phyloP scores from a whole-genome alignment of 2,113 vertebrate genomes.

The Oncorhynchus clarkii region DNA sequence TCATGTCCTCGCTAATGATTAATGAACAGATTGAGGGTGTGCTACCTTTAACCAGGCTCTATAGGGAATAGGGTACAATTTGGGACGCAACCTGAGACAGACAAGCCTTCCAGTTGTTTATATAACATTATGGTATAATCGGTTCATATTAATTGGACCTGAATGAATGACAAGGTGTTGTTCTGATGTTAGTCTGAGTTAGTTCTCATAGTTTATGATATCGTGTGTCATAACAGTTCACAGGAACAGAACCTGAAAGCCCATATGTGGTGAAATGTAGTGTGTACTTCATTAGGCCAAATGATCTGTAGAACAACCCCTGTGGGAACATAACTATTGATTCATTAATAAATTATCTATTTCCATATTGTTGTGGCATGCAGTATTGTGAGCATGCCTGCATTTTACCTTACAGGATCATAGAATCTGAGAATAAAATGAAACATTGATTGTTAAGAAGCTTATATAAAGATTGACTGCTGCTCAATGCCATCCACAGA shows the following conservation, averaged over 20 bases:
- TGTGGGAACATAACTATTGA: not conserved
- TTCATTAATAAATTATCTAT: not conserved
- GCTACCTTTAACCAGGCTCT: no score
- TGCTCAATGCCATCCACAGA: no score
- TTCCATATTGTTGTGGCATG: not conserved
- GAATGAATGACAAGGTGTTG: not conserved
- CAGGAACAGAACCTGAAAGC: not conserved
- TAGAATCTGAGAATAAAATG: no score
- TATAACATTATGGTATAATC: not conserved
- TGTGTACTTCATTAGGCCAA: not conserved
- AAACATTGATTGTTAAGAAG: no score
- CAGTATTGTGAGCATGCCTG: not conserved
- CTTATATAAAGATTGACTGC: no score
- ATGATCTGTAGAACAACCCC: not conserved
- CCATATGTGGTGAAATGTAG: not conserved
- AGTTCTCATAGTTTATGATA: not conserved
- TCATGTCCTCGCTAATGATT: slow-evolving; percentile 30
- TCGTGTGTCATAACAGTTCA: not conserved
- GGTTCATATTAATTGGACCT: not conserved
- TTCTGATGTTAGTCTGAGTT: not conserved
- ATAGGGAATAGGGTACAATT: no score
- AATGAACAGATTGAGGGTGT: slow-evolving; percentile 24
- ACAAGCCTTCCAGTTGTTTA: slow-evolving; percentile 5
- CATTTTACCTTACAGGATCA: no score
- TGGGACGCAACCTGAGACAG: no score